Base-by-base conservation (phyloP, 2,888 invertebrate genomes). In the Xestia rhomboidea region DNA sequence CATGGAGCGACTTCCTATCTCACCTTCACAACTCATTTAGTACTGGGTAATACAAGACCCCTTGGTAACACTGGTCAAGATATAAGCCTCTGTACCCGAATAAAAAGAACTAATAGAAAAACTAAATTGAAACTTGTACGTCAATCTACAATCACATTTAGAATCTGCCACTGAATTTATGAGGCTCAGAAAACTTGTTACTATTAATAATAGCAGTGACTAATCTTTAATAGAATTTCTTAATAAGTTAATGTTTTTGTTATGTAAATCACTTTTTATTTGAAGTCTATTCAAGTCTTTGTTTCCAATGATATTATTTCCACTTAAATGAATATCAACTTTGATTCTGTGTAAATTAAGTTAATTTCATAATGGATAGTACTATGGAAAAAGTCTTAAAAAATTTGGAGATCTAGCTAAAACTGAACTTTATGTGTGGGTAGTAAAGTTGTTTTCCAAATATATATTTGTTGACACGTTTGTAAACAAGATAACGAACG, bases 181-280 rank as follows among this genome's bases (percentile, higher is more conserved):
- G n/a, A 51, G 11, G 8, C 24, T 57, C 4, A 27, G 2, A 15
- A 3, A 34, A 44, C 24, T 82, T 38, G 57, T 30, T 49, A 38
- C 24, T 18, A 74, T 34, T 30, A 79, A 41, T 71, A 70, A 68
- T 64, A 63, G 4, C 15, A 21, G 21, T 85, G 83, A 83, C 73
- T 85, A 81, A 83, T 71, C n/a, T 5, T 5, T 41, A 6, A 44
- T 51, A 77, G 27, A 68, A 68, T 80, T 71, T 78, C 51, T 24
- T 30, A 30, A 8, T 63, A 72, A 82, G 34, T 38, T 69, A 72
- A 85, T 68, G 69, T 81, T 57, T 83, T 85, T 71, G 24, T 77
- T 77, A 85, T 69, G 75, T 85, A 73, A 83, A 85, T 68, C 34
- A 62, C 70, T 77, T 73, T 81, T 81, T 69, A 69, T 67, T 54